Conservation (phyloP, 2,797 vertebrate genomes). For the Schizopygopsis malacanthus region DNA sequence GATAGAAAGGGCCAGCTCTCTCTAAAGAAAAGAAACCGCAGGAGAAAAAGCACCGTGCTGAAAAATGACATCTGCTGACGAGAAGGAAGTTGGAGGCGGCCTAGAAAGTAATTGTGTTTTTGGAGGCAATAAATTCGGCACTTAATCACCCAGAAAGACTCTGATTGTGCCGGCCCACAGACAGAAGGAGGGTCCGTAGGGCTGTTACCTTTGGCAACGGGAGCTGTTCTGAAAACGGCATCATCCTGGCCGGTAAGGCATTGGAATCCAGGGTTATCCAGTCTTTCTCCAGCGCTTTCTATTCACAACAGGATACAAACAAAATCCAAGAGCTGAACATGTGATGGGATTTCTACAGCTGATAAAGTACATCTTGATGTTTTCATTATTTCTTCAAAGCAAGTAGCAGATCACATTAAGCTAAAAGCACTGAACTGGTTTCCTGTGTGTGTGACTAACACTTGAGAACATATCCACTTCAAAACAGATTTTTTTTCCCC, state of each 20-base stretch:
- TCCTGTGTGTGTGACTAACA: constrained; percentile 32
- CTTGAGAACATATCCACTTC: constrained; percentile 25
- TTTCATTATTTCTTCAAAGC: constrained; percentile 48
- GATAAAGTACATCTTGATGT: constrained; percentile 48
- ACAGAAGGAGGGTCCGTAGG: constrained; percentile 68
- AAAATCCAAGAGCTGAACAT: constrained; percentile 27
- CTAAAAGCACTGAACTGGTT: constrained; percentile 39
- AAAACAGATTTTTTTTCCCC: constrained; percentile 1
- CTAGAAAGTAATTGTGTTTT: constrained; percentile 87
- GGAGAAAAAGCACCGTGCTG: constrained; percentile 84
- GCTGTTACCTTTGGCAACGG: constrained; percentile 86
- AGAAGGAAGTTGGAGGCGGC: constrained; percentile 82
- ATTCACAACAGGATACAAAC: constrained; percentile 62
- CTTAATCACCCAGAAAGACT: constrained; percentile 83
- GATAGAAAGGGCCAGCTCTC: constrained; percentile 87
- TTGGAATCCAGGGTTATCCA: constrained; percentile 78
- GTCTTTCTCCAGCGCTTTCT: constrained; percentile 81
- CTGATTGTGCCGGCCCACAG: constrained; percentile 74
- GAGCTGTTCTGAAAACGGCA: constrained; percentile 71
- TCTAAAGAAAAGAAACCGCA: constrained; percentile 66
- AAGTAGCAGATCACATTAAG: constrained; percentile 45
- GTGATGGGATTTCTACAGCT: constrained; percentile 5
- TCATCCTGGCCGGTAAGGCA: constrained; percentile 73
- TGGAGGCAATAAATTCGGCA: constrained; percentile 84
- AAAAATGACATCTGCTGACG: constrained; percentile 90